Evolutionary conservation across 2,888 invertebrate species (phyloP).

Genomic region (Cloeon dipterum): DNA sequence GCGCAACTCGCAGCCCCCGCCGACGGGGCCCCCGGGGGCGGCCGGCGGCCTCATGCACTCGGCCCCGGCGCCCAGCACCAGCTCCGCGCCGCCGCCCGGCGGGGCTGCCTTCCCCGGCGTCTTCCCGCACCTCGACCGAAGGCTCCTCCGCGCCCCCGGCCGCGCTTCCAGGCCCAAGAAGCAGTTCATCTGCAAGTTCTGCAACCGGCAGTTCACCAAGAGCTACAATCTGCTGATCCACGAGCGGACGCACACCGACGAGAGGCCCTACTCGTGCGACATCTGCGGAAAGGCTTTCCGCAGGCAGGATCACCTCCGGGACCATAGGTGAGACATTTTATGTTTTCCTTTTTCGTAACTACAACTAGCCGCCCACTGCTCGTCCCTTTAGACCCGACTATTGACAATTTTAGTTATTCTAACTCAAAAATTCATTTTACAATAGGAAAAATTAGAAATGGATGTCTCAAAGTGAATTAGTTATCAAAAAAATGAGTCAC

Average conservation of each 20-base stretch:
- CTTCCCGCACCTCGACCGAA: slow-evolving; percentile 14
- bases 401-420: too few species aligned
- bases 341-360: slow-evolving; percentile 3
- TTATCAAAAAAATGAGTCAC: too few species aligned
- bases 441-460: too few species aligned
- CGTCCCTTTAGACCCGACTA: too few species aligned
- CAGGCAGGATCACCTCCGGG: slow-evolving; percentile 83
- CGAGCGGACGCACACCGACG: slow-evolving; percentile 93
- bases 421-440: too few species aligned
- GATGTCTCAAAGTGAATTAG: too few species aligned
- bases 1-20: slow-evolving; percentile 22
- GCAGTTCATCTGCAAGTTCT: slow-evolving; percentile 96
- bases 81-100: slow-evolving; percentile 51
- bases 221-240: slow-evolving; percentile 93
- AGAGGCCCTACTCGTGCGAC: slow-evolving; percentile 92
- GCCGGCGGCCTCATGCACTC: slow-evolving; percentile 7
- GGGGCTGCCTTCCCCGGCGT: slow-evolving; percentile 35
- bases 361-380: too few species aligned
- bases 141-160: slow-evolving; percentile 28
- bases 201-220: slow-evolving; percentile 95
- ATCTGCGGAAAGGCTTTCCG: slow-evolving; percentile 95
- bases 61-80: slow-evolving; percentile 7
- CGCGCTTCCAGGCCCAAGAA: slow-evolving; percentile 80
- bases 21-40: slow-evolving; percentile 13
- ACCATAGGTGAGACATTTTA: slow-evolving; percentile 64